phyloP scores from a whole-genome alignment of 2,113 vertebrate species.

The Tupaia chinensis region DNA sequence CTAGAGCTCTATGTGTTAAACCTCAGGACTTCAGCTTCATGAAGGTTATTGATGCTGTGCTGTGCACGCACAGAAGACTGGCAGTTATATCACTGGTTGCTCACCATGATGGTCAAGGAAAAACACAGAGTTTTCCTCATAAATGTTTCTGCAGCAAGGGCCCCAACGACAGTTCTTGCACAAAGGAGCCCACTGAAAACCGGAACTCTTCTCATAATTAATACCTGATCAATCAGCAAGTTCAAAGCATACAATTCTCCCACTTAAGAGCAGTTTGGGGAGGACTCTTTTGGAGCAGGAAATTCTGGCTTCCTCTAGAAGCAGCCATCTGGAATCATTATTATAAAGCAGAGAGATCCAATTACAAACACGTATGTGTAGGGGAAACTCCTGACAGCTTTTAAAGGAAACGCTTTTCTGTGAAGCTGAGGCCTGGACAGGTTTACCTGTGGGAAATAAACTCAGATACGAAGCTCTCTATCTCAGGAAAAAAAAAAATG shows the following conservation, averaged over 20 bases:
- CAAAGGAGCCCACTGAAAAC: neutral
- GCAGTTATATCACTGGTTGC: neutral
- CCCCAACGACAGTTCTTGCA: neutral
- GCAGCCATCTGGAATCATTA: constrained; percentile 68
- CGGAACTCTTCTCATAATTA: neutral
- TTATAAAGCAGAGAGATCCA: constrained; percentile 54
- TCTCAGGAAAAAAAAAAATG: neutral
- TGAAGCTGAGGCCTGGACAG: neutral
- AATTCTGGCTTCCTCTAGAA: constrained; percentile 71
- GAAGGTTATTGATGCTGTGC: neutral
- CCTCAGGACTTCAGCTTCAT: neutral
- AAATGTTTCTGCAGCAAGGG: neutral
- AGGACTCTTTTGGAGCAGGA: constrained; percentile 45
- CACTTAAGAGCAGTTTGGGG: neutral
- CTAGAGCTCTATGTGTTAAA: neutral
- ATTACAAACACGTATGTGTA: constrained; percentile 60
- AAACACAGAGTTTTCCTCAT: neutral
- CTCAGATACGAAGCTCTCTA: neutral
- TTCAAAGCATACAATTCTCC: constrained; percentile 22
- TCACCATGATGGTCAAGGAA: neutral
- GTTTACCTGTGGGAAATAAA: neutral
- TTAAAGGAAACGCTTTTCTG: constrained; percentile 17
- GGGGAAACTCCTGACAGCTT: constrained; percentile 8
- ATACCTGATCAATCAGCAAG: constrained; percentile 44
- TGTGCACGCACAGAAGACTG: neutral